Evolutionary conservation across 53 echinoderm and acorn worm species (phyloP), one percentile per base, ranked within the genome.

Genomic region (Temnopleurus reevesii): DNA sequence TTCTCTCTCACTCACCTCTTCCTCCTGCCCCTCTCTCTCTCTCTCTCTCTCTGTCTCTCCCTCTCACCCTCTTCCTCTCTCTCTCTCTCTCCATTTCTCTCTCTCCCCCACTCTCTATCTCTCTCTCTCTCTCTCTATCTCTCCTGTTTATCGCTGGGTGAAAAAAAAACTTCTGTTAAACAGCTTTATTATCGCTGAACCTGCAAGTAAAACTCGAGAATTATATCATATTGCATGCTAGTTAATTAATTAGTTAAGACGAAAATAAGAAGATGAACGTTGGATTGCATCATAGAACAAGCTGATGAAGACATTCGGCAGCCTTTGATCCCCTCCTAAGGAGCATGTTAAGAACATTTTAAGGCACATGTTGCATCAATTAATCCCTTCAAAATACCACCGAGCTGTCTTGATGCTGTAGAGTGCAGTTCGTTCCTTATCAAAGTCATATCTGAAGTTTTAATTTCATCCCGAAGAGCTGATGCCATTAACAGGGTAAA

Each of bases 291-390:
- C 71, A 71, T 41, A n/a, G 30, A 38, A 34, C 23, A n/a, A 71
- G 41, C 71, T 36, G 71, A 71, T 71, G 71, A 71, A 4, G 41
- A n/a, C n/a, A n/a, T n/a, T 41, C 71, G 71, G 71, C 9, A 21
- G 8, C 71, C 34, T 63, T 41, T 71, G 71, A 71, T 71, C 71
- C n/a, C 18, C 9, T 38, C 41, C 2, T 38, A n/a, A 36, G n/a
- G n/a, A n/a, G n/a, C n/a, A n/a, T n/a, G n/a, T n/a, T 27, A 71
- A 41, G 71, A 71, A 4, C 71, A 71, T 41, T 28, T 47, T 49
- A 13, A 49, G 27, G 51, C 79, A 79, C 49, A 46, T 47, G 79
- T 23, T 79, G 49, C 21, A 79, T 79, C 79, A 49, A 79, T 79
- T 79, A 49, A 28, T 79, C 27, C 46, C 46, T 49, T 28, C 49